Evolutionary conservation across 1,140 invertebrate species (phyloP), one percentile per base, ranked within the genome.

Genomic region (Anadara kagoshimensis): DNA sequence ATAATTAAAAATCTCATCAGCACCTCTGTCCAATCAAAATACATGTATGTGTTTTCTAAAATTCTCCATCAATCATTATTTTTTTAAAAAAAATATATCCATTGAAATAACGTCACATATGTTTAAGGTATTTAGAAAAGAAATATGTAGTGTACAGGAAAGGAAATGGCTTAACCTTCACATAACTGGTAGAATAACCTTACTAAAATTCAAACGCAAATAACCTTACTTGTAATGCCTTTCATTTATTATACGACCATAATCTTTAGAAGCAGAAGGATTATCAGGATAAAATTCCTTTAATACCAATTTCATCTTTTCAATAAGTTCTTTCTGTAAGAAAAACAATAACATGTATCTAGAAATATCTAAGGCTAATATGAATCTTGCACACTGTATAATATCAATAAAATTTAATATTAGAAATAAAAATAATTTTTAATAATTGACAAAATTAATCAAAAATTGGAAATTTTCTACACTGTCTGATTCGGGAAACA

Each of bases 261-360:
- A 93, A 90, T 97, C 95, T 0, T 93, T 92, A 58, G 94, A 96
- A 58, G 93, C 91, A 85, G 95, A 93, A 26, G 70, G 44, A 85
- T 97, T 92, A 85, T 96, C 93, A 5, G 95, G 94, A 86, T 95
- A 99, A 93, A 95, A 98, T 78, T 97, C 93, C 61, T 93, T 91
- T 0, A 99, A 80, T 44, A 94, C 87, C 57, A 84, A 79, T 54
- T 84, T 87, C 49, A 91, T 65, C 5, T 81, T 79, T 41, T 92
- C 90, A 16, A 98, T 81, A 73, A 93, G 78, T 26, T 79, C 67
- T 49, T 89, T 84, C 82, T 90, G 24, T 14, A 56, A 24, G 11
- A 56, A 24, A 7, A 56, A 56, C 2, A 54, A 11, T 5, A 54
- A 2, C 5, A 22, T 20, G 5, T 5, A 2, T 16, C 24, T 54